phyloP scores from a whole-genome alignment of 2,113 vertebrate species.

The Paracyprichromis sp. region DNA sequence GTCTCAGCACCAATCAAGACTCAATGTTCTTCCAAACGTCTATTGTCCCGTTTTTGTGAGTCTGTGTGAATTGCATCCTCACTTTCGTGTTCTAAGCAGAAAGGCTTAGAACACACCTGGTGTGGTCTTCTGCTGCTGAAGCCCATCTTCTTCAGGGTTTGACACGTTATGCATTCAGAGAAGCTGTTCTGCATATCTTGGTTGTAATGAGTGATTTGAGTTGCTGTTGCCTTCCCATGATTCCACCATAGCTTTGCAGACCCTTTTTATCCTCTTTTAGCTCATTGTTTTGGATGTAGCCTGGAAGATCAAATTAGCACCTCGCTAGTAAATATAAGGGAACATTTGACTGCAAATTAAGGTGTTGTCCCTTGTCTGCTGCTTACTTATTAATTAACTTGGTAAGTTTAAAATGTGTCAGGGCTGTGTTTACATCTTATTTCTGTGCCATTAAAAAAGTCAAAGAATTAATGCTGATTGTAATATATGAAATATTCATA shows the following conservation, averaged over 20 bases:
- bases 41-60: background rate
- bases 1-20: background rate
- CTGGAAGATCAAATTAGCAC: background rate
- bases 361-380: fast-evolving
- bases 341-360: background rate
- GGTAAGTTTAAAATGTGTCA: background rate
- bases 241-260: background rate
- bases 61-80: background rate
- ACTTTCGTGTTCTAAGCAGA: background rate
- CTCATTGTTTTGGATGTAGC: background rate
- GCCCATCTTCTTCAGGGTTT: background rate
- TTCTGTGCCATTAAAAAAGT: background rate
- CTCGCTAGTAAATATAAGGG: background rate
- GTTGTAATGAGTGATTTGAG: background rate
- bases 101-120: background rate
- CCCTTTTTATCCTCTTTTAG: background rate
- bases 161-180: background rate
- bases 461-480: background rate
- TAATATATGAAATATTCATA: background rate
- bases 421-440: background rate
- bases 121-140: background rate
- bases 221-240: background rate
- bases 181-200: background rate
- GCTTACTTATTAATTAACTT: background rate
- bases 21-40: background rate